Evolutionary conservation across 2,113 vertebrate genomes (phyloP), one percentile per base, ranked within the genome.

Genomic region (Sturnus vulgaris): DNA sequence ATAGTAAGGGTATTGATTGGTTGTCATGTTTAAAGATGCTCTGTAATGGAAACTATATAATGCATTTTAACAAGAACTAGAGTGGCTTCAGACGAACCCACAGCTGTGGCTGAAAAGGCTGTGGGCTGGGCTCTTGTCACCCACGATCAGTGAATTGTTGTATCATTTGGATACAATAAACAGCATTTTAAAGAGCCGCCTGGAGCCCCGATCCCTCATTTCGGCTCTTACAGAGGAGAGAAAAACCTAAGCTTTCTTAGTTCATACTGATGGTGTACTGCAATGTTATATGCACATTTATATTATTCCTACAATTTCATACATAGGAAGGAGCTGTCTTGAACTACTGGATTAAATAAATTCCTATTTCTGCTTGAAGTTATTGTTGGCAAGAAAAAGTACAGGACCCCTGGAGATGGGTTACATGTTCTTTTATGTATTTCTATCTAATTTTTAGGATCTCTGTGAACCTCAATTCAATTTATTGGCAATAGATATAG

Each of bases 281-380:
- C 37, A 52, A 55, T 37, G 15, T 63, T 88, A 66, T 28, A 73
- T 8, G 27, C 18, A 75, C 12, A 20, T 86, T 93, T 90, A 57
- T n/a, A 31, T 78, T 71, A 53, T 21, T 88, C 71, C 53, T 68
- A 53, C 49, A 68, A 12, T 57, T 39, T 75, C 80, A 68, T 64
- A 30, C 15, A 28, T 56, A 66, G 76, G 37, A 79, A 90, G 56
- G 46, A 46, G 57, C 44, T 71, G 44, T 78, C 69, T 83, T 76
- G 56, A 93, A 79, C 72, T 91, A 65, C 9, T 31, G 10, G 23
- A 31, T 92, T 95, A 93, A 95, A 95, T 91, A 82, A 86, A 84
- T 86, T 88, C 16, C 9, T 87, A 82, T 93, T 89, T 96, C 60
- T 94, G 46, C 73, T 46, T 84, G 44, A 96, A 92, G 46, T 85